Conservation (phyloP, 2,797 vertebrate genomes). For the Poecilia velifera region DNA sequence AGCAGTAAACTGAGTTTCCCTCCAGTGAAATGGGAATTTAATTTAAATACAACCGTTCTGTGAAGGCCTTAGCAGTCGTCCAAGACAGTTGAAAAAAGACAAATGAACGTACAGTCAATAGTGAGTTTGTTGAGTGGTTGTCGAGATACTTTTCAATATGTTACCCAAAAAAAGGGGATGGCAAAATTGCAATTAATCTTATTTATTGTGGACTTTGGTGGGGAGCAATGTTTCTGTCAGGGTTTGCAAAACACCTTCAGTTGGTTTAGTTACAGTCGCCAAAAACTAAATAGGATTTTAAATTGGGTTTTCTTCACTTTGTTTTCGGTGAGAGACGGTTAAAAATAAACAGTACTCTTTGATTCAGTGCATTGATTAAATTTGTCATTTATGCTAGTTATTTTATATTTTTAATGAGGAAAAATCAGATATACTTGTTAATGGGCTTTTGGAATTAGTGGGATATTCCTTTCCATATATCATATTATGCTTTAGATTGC, state of each 20-base stretch:
- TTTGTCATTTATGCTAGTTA: background rate
- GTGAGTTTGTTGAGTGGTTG: background rate
- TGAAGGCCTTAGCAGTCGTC: no score
- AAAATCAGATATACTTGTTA: constrained; percentile 7
- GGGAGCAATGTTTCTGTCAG: background rate
- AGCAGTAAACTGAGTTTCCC: background rate
- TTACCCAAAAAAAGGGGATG: no score
- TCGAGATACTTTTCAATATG: no score
- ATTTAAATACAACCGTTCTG: background rate
- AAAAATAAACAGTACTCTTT: background rate
- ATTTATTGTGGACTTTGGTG: background rate
- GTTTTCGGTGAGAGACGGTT: background rate
- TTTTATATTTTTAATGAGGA: background rate
- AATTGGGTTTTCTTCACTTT: background rate
- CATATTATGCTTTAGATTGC: constrained; percentile 25
- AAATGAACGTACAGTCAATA: no score
- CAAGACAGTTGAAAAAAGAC: no score
- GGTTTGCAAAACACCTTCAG: background rate
- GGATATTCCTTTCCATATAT: constrained; percentile 13
- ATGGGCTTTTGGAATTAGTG: background rate
- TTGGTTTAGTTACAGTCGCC: background rate
- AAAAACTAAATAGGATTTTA: background rate
- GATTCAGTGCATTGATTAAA: background rate
- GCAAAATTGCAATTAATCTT: no score
- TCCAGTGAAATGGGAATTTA: background rate